Evolutionary conservation across 1,140 invertebrate species (phyloP).

Genomic region (Trichonephila clavata): DNA sequence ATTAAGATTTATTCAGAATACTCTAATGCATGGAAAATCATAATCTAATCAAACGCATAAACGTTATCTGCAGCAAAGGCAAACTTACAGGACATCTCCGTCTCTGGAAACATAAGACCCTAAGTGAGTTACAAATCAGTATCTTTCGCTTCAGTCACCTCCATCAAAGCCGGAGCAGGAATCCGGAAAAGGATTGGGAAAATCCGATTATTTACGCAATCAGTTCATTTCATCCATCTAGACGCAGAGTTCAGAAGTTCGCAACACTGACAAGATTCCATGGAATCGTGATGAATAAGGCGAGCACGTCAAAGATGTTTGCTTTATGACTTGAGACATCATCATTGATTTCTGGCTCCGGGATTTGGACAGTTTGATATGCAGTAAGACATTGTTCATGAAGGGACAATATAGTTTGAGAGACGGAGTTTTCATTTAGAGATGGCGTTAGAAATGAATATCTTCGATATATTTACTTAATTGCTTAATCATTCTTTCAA

Average conservation of each 20-base stretch:
- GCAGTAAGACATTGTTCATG: neutral
- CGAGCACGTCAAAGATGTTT: neutral
- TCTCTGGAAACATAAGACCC: neutral
- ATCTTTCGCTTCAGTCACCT: neutral
- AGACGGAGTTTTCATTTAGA: neutral
- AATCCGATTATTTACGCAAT: slow-evolving; percentile 38
- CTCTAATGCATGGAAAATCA: too few species aligned
- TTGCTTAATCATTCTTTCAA: too few species aligned
- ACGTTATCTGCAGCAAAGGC: neutral
- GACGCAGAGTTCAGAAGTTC: neutral
- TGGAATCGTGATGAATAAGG: neutral
- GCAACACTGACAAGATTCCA: neutral
- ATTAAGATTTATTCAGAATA: too few species aligned
- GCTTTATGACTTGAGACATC: slow-evolving; percentile 9
- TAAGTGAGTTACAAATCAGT: neutral
- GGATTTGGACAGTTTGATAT: neutral
- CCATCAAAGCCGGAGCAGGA: neutral
- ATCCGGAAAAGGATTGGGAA: neutral
- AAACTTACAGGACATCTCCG: neutral
- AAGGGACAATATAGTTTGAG: neutral
- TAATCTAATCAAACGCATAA: too few species aligned
- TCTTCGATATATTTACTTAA: too few species aligned
- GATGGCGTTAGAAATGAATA: too few species aligned
- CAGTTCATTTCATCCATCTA: slow-evolving; percentile 10
- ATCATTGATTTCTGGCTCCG: neutral